Base-by-base conservation (phyloP, 2,113 vertebrate genomes). In the Serinus canaria region DNA sequence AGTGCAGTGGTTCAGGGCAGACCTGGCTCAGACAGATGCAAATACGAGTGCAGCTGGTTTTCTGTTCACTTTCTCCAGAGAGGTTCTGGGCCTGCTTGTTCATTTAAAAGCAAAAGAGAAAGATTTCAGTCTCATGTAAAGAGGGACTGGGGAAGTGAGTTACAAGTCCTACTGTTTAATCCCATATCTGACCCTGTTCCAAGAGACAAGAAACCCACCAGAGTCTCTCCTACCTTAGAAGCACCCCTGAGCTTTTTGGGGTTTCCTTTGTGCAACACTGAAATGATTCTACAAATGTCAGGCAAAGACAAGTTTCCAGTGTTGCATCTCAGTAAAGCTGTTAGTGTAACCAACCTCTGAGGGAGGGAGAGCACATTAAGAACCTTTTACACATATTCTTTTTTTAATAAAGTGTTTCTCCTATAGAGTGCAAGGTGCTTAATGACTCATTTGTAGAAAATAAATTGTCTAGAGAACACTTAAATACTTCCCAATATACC, bases 161-260 rank as follows among this genome's bases (percentile, higher is more conserved):
- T 15, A 3, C 0, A 0, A 24, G 6, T 35, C 15, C 55, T 53
- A 5, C 31, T 69, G 0, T 30, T 44, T 46, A 20, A n/a, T 31
- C 37, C 10, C 3, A 1, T 33, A 33, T 10, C 33, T 84, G 28
- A 75, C 15, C 24, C 43, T 24, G 13, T 39, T 30, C 44, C 1
- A 1, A 77, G 46, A 92, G 39, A 39, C 12, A 74, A 60, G 41
- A 79, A 78, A 47, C 14, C 4, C 37, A 9, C 9, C 33, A 11
- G 55, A 46, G 18, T 41, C 20, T 37, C 46, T 79, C 20, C 30
- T 46, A 20, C 31, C 31, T 56, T 9, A 21, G 53, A 14, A 21
- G 53, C 3, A 33, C 31, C 53, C 53, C 53, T 55, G 11, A 56
- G 19, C 53, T 56, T 55, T 50, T 33, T 56, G 31, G 53, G 53